A percentile compares a stretch with the other conserved stretches of the same genome.
Conservation (phyloP, 2,888 invertebrate species). For the Eucera pruinosa region DNA sequence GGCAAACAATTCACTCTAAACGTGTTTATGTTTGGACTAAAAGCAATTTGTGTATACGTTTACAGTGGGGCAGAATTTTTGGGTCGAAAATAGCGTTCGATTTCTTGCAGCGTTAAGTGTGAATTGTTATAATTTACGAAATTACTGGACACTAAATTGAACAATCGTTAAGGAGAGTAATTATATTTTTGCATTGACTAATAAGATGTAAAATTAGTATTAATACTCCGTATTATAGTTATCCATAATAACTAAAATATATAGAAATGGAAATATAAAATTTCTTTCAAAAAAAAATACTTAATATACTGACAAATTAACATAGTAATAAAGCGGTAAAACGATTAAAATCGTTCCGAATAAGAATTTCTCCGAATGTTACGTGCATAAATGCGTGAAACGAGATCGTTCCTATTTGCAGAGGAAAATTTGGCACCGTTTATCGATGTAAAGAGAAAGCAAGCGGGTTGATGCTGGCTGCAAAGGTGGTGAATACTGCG, state of each 20-base stretch:
- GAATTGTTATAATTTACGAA: neutral
- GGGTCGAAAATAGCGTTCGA: constrained; percentile 8
- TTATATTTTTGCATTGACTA: too few species aligned
- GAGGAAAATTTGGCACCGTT: constrained; percentile 99
- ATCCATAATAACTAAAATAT: too few species aligned
- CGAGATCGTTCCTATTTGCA: constrained; percentile 83
- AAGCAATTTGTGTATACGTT: constrained; percentile 15
- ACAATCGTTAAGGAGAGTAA: too few species aligned
- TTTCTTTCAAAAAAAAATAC: too few species aligned
- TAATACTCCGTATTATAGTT: too few species aligned
- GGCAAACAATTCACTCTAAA: constrained; percentile 8
- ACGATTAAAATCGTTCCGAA: neutral
- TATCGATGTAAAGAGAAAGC: constrained; percentile 95
- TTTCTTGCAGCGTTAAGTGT: neutral
- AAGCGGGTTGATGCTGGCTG: constrained; percentile 93
- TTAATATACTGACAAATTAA: too few species aligned
- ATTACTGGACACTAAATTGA: neutral
- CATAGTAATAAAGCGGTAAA: neutral
- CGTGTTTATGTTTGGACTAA: constrained; percentile 4
- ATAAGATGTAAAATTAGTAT: too few species aligned
- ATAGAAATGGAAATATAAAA: too few species aligned
- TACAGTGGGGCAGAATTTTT: neutral
- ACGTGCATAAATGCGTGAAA: constrained; percentile 19
- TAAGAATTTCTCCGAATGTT: neutral
- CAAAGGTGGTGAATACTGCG: constrained; percentile 95